A percentile compares a stretch with the other conserved stretches of the same genome.
phyloP scores from a whole-genome alignment of 2,888 invertebrate species.

The Acleris sparsana region DNA sequence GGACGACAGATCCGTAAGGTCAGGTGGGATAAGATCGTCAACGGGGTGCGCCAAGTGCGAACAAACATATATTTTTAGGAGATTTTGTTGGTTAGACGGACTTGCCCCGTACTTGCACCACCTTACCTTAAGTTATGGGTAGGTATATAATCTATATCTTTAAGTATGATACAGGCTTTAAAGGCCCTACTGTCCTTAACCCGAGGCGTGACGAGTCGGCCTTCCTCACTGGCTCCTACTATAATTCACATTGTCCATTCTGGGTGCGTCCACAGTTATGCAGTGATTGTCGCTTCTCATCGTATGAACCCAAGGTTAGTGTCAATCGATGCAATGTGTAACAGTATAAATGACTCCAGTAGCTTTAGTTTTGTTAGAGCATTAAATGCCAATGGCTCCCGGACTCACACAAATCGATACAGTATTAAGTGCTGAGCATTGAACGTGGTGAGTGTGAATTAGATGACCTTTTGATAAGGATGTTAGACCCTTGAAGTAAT shows the following conservation, averaged over 20 bases:
- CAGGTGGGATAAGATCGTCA: no score
- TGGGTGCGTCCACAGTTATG: constrained; percentile 79
- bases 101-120: no score
- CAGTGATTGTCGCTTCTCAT: constrained; percentile 81
- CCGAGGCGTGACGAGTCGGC: constrained; percentile 81
- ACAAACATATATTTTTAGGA: no score
- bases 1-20: no score
- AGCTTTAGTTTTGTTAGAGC: not conserved
- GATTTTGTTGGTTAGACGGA: no score
- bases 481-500: constrained; percentile 1
- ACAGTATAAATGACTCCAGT: constrained; percentile 35
- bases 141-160: constrained; percentile 32
- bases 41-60: no score
- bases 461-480: not conserved
- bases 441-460: not conserved
- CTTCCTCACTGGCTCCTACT: constrained; percentile 69
- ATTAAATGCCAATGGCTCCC: not conserved
- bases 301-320: constrained; percentile 68
- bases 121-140: no score
- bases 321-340: constrained; percentile 42
- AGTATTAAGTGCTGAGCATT: not conserved
- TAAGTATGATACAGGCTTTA: constrained; percentile 35
- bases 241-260: constrained; percentile 72
- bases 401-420: no score
- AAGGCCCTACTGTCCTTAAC: constrained; percentile 76